Evolutionary conservation across 2,113 vertebrate species (phyloP).

Genomic region (Holacanthus passer): DNA sequence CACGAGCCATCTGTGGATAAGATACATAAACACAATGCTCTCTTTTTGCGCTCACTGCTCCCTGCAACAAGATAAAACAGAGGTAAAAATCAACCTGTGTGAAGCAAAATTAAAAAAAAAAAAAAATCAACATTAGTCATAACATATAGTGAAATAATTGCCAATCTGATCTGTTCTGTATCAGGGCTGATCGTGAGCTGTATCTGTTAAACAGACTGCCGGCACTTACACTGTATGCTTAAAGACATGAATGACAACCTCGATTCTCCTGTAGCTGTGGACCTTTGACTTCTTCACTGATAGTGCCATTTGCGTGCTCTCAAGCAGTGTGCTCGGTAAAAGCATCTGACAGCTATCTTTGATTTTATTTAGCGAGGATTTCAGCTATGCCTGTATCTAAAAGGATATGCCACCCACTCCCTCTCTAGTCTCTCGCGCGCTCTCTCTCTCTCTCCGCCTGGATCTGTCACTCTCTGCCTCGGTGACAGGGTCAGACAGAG

Average conservation of each 20-base stretch:
- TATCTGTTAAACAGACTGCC: conserved; percentile 55
- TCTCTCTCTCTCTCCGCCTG: conserved; percentile 39
- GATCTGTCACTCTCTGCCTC: conserved; percentile 61
- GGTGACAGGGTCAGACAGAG: conserved; percentile 79
- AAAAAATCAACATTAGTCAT: background rate
- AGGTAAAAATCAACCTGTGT: conserved; percentile 12
- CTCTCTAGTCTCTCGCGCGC: conserved; percentile 38
- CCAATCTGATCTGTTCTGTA: conserved; percentile 6
- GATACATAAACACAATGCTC: conserved; percentile 44
- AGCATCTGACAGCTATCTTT: conserved; percentile 77
- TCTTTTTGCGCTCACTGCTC: conserved; percentile 8
- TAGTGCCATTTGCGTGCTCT: conserved; percentile 74
- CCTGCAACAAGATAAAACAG: background rate
- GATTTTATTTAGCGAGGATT: conserved; percentile 73
- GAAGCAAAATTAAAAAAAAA: conserved; percentile 4
- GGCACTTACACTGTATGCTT: conserved; percentile 48
- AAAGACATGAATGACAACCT: conserved; percentile 70
- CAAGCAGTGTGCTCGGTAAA: conserved; percentile 67
- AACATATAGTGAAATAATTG: conserved; percentile 13
- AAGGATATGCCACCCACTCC: conserved; percentile 67
- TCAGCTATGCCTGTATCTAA: conserved; percentile 64
- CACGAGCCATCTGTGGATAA: conserved; percentile 55
- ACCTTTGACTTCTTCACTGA: conserved; percentile 78
- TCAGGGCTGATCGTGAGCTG: conserved; percentile 22
- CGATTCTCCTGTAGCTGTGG: conserved; percentile 64